Evolutionary conservation across 2,113 vertebrate species (phyloP).

Genomic region (Cygnus atratus): DNA sequence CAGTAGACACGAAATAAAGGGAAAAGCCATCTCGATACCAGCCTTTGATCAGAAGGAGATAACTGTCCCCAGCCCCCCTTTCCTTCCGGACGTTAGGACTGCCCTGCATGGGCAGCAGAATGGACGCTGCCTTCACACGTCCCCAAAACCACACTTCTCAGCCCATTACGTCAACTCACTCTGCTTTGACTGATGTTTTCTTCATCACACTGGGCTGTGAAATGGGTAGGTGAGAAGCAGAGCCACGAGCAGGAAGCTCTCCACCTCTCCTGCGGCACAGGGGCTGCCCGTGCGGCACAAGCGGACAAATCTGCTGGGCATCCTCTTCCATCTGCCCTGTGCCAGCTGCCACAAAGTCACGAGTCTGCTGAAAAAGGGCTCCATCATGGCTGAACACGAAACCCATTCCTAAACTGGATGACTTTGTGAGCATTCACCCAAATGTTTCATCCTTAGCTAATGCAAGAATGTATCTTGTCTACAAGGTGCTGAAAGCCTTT

Average conservation of each 20-base stretch:
- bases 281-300: accelerated
- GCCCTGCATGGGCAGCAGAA: background rate
- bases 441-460: background rate
- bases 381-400: background rate
- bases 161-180: background rate
- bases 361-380: background rate
- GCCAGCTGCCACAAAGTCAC: background rate
- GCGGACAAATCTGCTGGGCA: background rate
- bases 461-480: accelerated
- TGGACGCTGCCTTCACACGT: background rate
- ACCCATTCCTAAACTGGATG: background rate
- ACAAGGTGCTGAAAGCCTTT: background rate
- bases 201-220: background rate
- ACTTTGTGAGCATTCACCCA: background rate
- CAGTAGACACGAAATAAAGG: background rate
- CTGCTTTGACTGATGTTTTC: background rate
- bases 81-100: background rate
- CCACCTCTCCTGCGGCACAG: background rate
- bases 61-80: background rate
- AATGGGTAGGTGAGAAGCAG: background rate
- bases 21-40: background rate
- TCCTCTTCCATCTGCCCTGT: background rate
- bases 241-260: background rate
- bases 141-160: conserved; percentile 35
- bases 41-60: background rate